Conservation (phyloP, 2,888 invertebrate species). For the Ochropleura plecta region DNA sequence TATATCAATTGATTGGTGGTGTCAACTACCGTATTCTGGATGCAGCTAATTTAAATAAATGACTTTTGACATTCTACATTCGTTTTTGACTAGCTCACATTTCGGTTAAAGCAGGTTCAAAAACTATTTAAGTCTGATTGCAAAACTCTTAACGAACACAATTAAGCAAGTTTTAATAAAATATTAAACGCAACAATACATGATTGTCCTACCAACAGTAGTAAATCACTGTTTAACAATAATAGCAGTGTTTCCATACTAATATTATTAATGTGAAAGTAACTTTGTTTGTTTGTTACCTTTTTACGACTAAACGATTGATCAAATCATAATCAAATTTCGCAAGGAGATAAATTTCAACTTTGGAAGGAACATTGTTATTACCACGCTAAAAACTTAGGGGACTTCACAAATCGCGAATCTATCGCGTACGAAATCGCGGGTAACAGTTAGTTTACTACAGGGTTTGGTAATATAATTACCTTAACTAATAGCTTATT, state of each 20-base stretch:
- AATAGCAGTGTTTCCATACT: neutral
- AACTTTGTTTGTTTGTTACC: too few species aligned
- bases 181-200: neutral
- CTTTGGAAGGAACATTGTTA: too few species aligned
- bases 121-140: neutral
- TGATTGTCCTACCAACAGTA: neutral
- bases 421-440: too few species aligned
- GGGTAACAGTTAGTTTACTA: neutral
- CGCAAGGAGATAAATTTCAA: too few species aligned
- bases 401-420: too few species aligned
- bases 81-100: neutral
- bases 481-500: constrained; percentile 20
- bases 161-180: neutral
- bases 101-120: too few species aligned
- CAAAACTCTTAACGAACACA: neutral
- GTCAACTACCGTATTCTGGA: too few species aligned
- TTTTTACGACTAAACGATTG: too few species aligned
- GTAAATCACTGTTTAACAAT: neutral
- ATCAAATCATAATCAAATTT: too few species aligned
- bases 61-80: neutral
- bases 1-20: too few species aligned
- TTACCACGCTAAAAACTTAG: too few species aligned
- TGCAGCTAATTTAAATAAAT: neutral
- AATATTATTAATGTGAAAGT: too few species aligned
- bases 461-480: constrained; percentile 12